Percentiles rank a stretch among this genome's conserved stretches.
Conservation (phyloP, 2,888 invertebrate species). For the Caenorhabditis japonica region DNA sequence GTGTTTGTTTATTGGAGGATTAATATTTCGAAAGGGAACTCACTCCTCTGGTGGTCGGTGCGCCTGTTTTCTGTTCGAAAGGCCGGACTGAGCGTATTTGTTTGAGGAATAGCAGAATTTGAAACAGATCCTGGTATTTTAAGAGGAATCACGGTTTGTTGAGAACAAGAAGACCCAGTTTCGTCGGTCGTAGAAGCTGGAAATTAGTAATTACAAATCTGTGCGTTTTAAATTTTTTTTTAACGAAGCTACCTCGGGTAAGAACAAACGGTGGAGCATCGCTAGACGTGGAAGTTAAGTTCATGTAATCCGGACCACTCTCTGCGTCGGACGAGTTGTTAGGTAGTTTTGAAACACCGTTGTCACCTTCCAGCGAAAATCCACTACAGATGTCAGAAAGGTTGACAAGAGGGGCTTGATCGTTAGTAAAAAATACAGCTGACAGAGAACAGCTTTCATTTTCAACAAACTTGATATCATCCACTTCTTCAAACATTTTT, state of each 20-base stretch:
- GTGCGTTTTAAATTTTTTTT: neutral
- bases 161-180: constrained; percentile 67
- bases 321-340: neutral
- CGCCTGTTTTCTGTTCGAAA: constrained; percentile 20
- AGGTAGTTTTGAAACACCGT: constrained; percentile 1
- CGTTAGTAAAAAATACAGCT: constrained; percentile 55
- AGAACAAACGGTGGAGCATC: constrained; percentile 58
- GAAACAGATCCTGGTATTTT: constrained; percentile 5
- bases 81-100: neutral
- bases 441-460: constrained; percentile 69
- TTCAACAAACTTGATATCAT: constrained; percentile 70
- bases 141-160: constrained; percentile 66
- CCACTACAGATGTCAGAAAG: constrained; percentile 82
- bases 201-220: neutral
- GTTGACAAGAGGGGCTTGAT: constrained; percentile 74
- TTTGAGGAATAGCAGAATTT: neutral
- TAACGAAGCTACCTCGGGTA: constrained; percentile 37
- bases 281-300: constrained; percentile 7
- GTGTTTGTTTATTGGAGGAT: neutral
- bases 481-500: constrained; percentile 69
- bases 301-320: constrained; percentile 10
- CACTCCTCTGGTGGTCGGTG: constrained; percentile 33
- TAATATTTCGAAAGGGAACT: neutral
- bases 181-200: constrained; percentile 62
- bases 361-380: constrained; percentile 79